These are phyloP conservation scores for Amphiprion ocellaris DNA, from an alignment of 2,113 vertebrate species.

Conservation along the genomic window DNA sequence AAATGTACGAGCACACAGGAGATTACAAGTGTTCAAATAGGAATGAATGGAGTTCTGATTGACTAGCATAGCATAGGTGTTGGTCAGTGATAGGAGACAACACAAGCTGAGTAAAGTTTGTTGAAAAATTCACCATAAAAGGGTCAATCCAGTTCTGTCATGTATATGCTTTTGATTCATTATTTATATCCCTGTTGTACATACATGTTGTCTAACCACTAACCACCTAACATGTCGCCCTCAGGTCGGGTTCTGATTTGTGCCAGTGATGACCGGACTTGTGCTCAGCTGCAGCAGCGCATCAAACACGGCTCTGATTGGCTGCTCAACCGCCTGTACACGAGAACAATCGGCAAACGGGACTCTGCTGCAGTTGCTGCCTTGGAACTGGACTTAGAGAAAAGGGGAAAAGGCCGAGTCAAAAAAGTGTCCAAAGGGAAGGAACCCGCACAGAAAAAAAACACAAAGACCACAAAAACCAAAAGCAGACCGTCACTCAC, in stretches of 20 bases:
- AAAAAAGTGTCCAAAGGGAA: conserved; percentile 78
- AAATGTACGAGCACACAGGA: no score
- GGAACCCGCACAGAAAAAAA: conserved; percentile 71
- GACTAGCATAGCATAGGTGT: no score
- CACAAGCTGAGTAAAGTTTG: no score
- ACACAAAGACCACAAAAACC: conserved; percentile 67
- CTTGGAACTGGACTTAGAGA: conserved; percentile 65
- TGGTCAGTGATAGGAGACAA: no score
- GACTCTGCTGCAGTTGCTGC: conserved; percentile 74
- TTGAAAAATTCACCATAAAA: no score
- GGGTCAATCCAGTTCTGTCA: no score
- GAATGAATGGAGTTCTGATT: no score
- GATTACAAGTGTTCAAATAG: no score
- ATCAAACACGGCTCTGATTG: conserved; percentile 86
- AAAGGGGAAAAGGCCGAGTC: conserved; percentile 68
- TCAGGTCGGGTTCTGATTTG: conserved; percentile 95
- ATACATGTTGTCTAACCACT: not conserved
- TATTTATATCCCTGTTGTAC: not conserved
- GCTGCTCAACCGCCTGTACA: conserved; percentile 89
- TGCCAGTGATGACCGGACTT: conserved; percentile 95
- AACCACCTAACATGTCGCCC: not conserved
- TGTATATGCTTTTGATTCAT: not conserved
- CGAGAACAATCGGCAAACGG: conserved; percentile 88
- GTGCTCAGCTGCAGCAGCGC: conserved; percentile 93
- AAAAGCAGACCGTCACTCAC: conserved; percentile 85